Base-by-base conservation (phyloP, 2,113 vertebrate genomes). In the Callionymus lyra region DNA sequence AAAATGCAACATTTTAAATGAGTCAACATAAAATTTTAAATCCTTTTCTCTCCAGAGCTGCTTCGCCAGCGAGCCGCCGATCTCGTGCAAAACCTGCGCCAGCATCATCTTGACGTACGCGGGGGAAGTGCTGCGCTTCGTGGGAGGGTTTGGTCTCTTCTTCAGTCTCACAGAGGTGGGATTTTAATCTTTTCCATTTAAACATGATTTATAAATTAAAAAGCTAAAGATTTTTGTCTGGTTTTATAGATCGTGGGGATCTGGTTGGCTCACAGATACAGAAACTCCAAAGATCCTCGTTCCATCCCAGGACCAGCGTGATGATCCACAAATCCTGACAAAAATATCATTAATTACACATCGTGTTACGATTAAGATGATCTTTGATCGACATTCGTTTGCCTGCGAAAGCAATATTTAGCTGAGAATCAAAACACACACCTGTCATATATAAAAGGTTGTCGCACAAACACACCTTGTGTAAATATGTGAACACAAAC, bases 91-190 rank as follows among this genome's bases (percentile, higher is more conserved):
- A 0, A 56, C 70, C 0, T 99, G 94, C 49, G 85, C 87, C 1
- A 70, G 63, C 0, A 90, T 85, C 65, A 89, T 99, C 66, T 88
- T 88, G 79, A 63, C 58, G 34, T 89, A 93, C 1, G 84, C 91
- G 0, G 89, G 84, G 4, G 83, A 91, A 57, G 90, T 97, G 43
- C 80, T 99, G 50, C 86, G 72, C 42, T 89, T 90, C 27, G 91
- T 96, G 0, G 95, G 95, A 0, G 90, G 93, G 4, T 86, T 93
- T 17, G 92, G 95, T 2, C 90, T 99, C 48, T 97, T 99, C 82
- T 99, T 99, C 86, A 97, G 94, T 56, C 98, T 97, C 41, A 95
- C 93, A 14, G 95, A 99, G 91, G 95, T 97, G 44, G 38, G 80
- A 27, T 4, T 4, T 27, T 4, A 8, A 27, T 4, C 21, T 27